Evolutionary conservation across 2,797 vertebrate species (phyloP).

Genomic region (Girardinus metallicus): DNA sequence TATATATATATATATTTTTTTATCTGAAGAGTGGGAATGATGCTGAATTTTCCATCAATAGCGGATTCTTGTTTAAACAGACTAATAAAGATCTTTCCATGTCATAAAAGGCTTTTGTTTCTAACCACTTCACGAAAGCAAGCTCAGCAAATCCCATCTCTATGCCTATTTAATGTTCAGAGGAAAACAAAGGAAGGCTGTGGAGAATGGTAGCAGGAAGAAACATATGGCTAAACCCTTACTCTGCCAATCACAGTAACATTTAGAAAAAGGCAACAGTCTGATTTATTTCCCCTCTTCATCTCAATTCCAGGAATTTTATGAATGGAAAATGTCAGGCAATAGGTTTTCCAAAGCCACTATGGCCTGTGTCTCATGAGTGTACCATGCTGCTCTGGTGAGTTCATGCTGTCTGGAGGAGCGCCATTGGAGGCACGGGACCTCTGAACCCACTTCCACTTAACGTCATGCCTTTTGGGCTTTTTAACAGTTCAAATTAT

Average conservation of each 20-base stretch:
- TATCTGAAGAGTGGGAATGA: slow-evolving; percentile 22
- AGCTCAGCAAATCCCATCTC: slow-evolving; percentile 61
- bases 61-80: slow-evolving; percentile 47
- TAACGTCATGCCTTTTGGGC: slow-evolving; percentile 29
- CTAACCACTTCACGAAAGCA: slow-evolving; percentile 60
- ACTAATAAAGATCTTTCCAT: slow-evolving; percentile 69
- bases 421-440: slow-evolving; percentile 22
- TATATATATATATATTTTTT: slow-evolving; percentile 4
- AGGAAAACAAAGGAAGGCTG: slow-evolving; percentile 63
- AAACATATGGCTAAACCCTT: slow-evolving; percentile 63
- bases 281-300: slow-evolving; percentile 70
- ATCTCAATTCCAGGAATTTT: slow-evolving; percentile 76
- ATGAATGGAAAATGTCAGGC: slow-evolving; percentile 80
- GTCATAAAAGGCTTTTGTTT: slow-evolving; percentile 63
- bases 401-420: slow-evolving; percentile 64
- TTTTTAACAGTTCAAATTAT: slow-evolving; percentile 8
- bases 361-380: slow-evolving; percentile 64
- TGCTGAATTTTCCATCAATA: slow-evolving; percentile 65
- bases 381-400: slow-evolving; percentile 66
- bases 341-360: slow-evolving; percentile 73
- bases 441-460: slow-evolving; percentile 30
- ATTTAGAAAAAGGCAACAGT: slow-evolving; percentile 44
- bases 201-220: slow-evolving; percentile 57
- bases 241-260: slow-evolving; percentile 67
- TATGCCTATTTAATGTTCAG: slow-evolving; percentile 62